These are phyloP conservation scores for Magallana nippona DNA, from an alignment of 2,888 invertebrate species.

Conservation along the genomic window DNA sequence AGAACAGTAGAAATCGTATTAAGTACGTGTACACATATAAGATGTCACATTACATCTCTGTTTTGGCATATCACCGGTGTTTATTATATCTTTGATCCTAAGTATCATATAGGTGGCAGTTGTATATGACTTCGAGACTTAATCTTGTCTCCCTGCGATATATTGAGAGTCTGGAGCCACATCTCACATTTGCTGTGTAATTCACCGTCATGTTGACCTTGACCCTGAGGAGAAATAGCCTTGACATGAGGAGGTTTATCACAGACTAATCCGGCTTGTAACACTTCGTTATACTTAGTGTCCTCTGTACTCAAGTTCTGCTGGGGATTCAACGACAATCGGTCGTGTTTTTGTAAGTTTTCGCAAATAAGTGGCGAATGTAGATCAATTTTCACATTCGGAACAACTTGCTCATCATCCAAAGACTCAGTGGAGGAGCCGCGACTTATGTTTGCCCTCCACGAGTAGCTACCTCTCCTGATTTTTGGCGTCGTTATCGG, in stretches of 20 bases:
- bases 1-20: too few species aligned
- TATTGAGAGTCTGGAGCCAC: conserved; percentile 70
- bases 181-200: conserved; percentile 69
- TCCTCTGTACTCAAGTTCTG: conserved; percentile 12
- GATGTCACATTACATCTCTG: too few species aligned
- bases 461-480: conserved; percentile 53
- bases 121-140: conserved; percentile 73
- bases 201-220: conserved; percentile 54
- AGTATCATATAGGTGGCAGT: conserved; percentile 65
- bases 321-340: conserved; percentile 1
- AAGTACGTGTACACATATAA: too few species aligned
- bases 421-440: conserved; percentile 53
- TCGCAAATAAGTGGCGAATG: conserved; percentile 42
- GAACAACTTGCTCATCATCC: neutral
- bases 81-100: neutral
- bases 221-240: conserved; percentile 39
- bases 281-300: conserved; percentile 8
- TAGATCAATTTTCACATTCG: neutral
- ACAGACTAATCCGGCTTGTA: conserved; percentile 28
- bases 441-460: conserved; percentile 55
- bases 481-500: conserved; percentile 61
- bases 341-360: conserved; percentile 41
- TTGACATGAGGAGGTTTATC: neutral
- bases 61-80: conserved; percentile 1
- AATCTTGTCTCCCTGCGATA: conserved; percentile 66